Percentiles rank a stretch among this genome's conserved stretches.
phyloP scores from a whole-genome alignment of 2,888 invertebrate genomes.

The Bellardia bayeri region DNA sequence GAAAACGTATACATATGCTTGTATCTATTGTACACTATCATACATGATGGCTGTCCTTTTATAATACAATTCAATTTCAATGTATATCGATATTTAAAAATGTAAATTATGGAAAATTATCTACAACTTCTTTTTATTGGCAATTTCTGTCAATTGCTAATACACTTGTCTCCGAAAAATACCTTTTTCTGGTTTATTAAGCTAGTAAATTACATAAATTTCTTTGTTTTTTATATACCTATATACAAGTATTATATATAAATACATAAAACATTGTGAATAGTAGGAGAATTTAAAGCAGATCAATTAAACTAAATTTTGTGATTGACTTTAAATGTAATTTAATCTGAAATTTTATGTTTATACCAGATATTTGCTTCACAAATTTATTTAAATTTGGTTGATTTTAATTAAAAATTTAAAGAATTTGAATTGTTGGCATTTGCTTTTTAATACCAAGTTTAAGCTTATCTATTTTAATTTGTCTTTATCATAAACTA shows the following conservation, averaged over 20 bases:
- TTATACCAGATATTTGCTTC: background rate
- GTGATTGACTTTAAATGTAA: background rate
- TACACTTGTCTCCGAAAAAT: background rate
- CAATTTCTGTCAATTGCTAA: background rate
- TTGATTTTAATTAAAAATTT: background rate
- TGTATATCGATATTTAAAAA: background rate
- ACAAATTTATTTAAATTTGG: background rate
- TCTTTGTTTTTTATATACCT: background rate
- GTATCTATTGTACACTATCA: background rate
- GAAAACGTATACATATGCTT: background rate
- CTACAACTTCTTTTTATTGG: background rate
- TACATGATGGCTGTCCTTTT: background rate
- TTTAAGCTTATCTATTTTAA: background rate
- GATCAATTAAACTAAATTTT: background rate
- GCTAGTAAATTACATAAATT: constrained; percentile 25
- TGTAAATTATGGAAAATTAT: background rate
- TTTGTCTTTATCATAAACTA: background rate
- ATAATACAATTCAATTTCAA: background rate
- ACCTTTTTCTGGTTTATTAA: background rate
- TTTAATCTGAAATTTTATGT: constrained; percentile 20
- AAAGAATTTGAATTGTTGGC: constrained; percentile 21
- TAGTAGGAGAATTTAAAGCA: background rate
- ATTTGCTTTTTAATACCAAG: background rate
- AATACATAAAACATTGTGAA: background rate
- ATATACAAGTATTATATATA: too few species aligned